phyloP scores from a whole-genome alignment of 2,888 invertebrate genomes.

The Phengaris alcon region DNA sequence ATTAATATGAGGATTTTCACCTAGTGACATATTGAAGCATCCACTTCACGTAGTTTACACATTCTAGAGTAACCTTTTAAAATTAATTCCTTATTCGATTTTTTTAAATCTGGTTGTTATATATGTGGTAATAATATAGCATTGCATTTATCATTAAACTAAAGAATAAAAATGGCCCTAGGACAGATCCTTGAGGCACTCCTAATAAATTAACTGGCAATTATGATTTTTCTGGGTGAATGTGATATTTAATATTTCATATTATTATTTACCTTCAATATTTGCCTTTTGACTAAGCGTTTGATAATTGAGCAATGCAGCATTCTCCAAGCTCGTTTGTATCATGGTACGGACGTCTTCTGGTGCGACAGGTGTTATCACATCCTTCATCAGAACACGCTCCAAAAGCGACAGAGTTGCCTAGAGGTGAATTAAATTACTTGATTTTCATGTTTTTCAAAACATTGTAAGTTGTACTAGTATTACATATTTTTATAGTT shows the following conservation, averaged over 20 bases:
- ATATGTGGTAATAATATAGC: no score
- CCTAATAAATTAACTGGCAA: not conserved
- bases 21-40: not conserved
- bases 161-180: conserved; percentile 10
- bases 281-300: conserved; percentile 97
- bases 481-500: no score
- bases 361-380: conserved; percentile 96
- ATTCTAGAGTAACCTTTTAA: no score
- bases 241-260: not conserved
- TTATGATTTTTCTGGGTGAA: not conserved
- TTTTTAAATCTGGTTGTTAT: not conserved
- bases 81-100: no score
- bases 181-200: not conserved
- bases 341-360: conserved; percentile 97
- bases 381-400: conserved; percentile 99
- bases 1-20: not conserved
- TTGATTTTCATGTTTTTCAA: not conserved
- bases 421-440: conserved; percentile 44
- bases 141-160: not conserved
- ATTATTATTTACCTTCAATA: conserved; percentile 89
- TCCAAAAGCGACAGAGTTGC: conserved; percentile 97
- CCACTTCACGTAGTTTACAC: no score
- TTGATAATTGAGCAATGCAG: conserved; percentile 98
- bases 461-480: no score
- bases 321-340: conserved; percentile 97